A percentile compares a stretch with the other conserved stretches of the same genome.
These are phyloP conservation scores for Selenia dentaria DNA, from an alignment of 2,888 invertebrate species.

Conservation along the genomic window DNA sequence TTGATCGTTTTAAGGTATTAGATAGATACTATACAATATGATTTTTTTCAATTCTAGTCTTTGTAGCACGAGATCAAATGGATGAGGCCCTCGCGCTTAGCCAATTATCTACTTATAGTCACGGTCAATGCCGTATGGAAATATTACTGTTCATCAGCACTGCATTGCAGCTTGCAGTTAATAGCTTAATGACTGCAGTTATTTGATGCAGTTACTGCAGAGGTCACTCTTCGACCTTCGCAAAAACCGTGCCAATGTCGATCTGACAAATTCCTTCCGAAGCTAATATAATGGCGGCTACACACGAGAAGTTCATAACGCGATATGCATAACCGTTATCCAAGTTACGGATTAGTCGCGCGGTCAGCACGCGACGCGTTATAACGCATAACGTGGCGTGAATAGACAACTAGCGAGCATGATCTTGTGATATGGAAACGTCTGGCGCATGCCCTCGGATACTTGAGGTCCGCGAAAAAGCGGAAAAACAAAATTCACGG, in stretches of 20 bases:
- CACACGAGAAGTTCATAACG: constrained; percentile 57
- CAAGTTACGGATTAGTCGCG: constrained; percentile 64
- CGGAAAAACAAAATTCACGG: constrained; percentile 36
- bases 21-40: no score
- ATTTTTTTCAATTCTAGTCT: no score
- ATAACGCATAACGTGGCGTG: constrained; percentile 54
- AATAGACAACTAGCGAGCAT: constrained; percentile 50
- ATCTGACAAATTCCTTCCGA: constrained; percentile 43
- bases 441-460: constrained; percentile 30
- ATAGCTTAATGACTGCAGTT: no score
- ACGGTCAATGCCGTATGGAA: no score
- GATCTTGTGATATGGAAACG: constrained; percentile 34
- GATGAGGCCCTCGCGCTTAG: no score
- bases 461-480: constrained; percentile 21
- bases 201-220: constrained; percentile 16
- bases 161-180: no score
- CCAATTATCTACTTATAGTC: no score
- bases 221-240: constrained; percentile 44
- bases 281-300: constrained; percentile 56
- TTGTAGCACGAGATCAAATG: no score
- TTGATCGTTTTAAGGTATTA: no score
- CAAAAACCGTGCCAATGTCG: constrained; percentile 55
- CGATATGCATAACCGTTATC: constrained; percentile 49
- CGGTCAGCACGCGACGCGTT: constrained; percentile 58
- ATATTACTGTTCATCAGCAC: no score